Evolutionary conservation across 2,888 invertebrate species (phyloP).

Genomic region (Andrena minutula): DNA sequence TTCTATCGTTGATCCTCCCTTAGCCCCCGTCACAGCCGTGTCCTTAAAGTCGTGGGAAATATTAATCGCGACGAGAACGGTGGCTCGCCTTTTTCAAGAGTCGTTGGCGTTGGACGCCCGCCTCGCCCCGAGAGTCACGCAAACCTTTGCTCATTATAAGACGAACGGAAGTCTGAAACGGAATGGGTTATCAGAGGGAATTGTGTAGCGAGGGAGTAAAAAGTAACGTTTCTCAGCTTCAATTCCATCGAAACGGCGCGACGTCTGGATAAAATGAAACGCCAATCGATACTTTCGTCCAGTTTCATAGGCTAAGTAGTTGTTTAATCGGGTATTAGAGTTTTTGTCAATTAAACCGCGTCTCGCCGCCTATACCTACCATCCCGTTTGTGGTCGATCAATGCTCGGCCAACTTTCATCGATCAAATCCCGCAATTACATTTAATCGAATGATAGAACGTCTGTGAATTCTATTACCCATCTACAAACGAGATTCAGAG

Average conservation of each 20-base stretch:
- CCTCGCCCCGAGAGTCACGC: constrained; percentile 30
- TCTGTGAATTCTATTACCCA: no score
- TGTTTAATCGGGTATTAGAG: background rate
- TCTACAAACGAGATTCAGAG: background rate
- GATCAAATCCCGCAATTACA: no score
- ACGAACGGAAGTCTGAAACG: constrained; percentile 49
- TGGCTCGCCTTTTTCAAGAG: constrained; percentile 24
- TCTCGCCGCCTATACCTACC: no score
- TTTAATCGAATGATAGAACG: no score
- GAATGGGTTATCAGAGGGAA: constrained; percentile 65
- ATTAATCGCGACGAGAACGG: constrained; percentile 44
- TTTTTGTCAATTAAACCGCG: background rate
- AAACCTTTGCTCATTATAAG: constrained; percentile 57
- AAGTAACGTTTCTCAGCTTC: background rate
- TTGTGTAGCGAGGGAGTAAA: constrained; percentile 35
- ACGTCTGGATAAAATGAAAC: background rate
- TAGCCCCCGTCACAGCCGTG: background rate
- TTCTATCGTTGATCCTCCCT: constrained; percentile 2
- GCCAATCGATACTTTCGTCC: background rate
- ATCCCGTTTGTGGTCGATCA: no score
- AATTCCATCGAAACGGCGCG: background rate
- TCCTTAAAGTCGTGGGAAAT: constrained; percentile 37
- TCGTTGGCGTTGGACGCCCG: constrained; percentile 12
- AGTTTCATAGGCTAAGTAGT: background rate
- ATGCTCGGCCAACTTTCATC: no score